Evolutionary conservation across 2,113 vertebrate genomes (phyloP).

Genomic region (Pomatostomus ruficeps): DNA sequence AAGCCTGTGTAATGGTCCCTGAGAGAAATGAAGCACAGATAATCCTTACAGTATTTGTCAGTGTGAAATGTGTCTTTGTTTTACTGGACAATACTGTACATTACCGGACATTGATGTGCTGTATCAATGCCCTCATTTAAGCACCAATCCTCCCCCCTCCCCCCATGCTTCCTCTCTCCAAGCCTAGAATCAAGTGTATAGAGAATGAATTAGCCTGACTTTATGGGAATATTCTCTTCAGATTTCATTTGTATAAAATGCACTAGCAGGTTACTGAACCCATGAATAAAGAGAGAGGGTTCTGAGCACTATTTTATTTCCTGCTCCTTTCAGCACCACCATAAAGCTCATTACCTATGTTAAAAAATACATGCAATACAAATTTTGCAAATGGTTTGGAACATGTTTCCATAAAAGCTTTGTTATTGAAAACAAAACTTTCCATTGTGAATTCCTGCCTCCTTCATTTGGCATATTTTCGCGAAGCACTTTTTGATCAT

Average conservation of each 20-base stretch:
- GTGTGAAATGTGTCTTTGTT: constrained; percentile 64
- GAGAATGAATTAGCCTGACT: constrained; percentile 46
- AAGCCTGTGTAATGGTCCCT: constrained; percentile 55
- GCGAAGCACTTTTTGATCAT: constrained; percentile 42
- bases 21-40: constrained; percentile 54
- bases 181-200: constrained; percentile 6
- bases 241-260: constrained; percentile 61
- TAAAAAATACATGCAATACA: constrained; percentile 52
- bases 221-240: constrained; percentile 60
- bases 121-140: constrained; percentile 30
- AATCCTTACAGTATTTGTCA: constrained; percentile 62
- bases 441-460: constrained; percentile 10
- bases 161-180: background rate
- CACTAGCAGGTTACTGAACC: constrained; percentile 54
- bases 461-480: constrained; percentile 34
- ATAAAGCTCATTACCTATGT: constrained; percentile 54
- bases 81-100: constrained; percentile 54
- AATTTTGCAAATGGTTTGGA: constrained; percentile 37
- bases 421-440: constrained; percentile 49
- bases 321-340: background rate
- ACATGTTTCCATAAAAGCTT: constrained; percentile 15
- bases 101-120: constrained; percentile 37
- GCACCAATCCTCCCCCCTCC: background rate
- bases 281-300: constrained; percentile 58
- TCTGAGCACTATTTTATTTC: constrained; percentile 42